Conservation (phyloP, 2,888 invertebrate genomes). For the Tiliacea aurago region DNA sequence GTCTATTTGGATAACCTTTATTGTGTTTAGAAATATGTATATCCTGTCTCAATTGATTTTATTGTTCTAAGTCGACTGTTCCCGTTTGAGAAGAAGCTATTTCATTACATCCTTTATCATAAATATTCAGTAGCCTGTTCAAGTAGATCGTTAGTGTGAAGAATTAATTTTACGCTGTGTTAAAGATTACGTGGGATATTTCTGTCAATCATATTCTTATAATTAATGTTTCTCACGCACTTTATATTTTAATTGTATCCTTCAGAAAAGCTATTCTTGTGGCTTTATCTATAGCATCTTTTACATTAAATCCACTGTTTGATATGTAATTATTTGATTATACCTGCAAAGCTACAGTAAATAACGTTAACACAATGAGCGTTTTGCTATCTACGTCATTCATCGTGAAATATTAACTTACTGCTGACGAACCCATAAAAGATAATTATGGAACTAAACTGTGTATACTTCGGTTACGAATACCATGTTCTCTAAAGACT, state of each 20-base stretch:
- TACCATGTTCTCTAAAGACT: not conserved
- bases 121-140: not conserved
- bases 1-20: constrained; percentile 6
- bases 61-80: not conserved
- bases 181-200: constrained; percentile 31
- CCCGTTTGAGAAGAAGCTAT: not conserved
- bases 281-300: constrained; percentile 52
- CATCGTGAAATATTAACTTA: constrained; percentile 19
- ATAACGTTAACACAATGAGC: constrained; percentile 26
- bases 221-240: constrained; percentile 57
- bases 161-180: constrained; percentile 15
- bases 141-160: constrained; percentile 9
- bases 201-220: constrained; percentile 25
- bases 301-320: constrained; percentile 45
- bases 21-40: not conserved
- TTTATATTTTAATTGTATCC: constrained; percentile 47
- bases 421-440: constrained; percentile 11
- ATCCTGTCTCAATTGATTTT: not conserved
- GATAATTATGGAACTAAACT: constrained; percentile 1
- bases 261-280: constrained; percentile 56
- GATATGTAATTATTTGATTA: constrained; percentile 48
- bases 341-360: constrained; percentile 30
- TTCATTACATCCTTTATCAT: not conserved
- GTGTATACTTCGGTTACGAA: not conserved
- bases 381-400: constrained; percentile 31